phyloP scores from a whole-genome alignment of 2,888 invertebrate genomes.

The Biston stratarius region DNA sequence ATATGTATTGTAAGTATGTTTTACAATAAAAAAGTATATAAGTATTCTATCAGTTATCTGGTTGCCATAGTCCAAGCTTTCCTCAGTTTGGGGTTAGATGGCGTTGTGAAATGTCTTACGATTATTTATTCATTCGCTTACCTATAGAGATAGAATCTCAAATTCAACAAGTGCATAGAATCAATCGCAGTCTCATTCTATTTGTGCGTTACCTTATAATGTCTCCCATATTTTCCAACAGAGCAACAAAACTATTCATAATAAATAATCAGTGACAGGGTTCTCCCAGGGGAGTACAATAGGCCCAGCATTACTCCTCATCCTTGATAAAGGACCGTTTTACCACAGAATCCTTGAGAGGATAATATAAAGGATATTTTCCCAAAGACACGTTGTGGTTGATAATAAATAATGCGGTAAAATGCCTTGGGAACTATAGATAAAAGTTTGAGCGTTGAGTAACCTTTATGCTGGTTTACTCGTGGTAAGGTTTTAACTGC shows the following conservation, averaged over 20 bases:
- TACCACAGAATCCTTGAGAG: conserved; percentile 20
- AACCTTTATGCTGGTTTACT: not conserved
- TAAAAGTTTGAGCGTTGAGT: conserved; percentile 8
- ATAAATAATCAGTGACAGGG: conserved; percentile 33
- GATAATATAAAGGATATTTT: conserved; percentile 21
- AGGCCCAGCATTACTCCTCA: conserved; percentile 32
- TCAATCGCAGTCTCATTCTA: not conserved
- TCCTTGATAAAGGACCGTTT: conserved; percentile 21
- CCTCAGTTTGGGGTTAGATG: no score
- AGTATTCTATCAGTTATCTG: no score
- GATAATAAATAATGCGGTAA: conserved; percentile 19
- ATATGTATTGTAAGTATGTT: no score
- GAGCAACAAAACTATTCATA: conserved; percentile 28
- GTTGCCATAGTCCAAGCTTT: no score
- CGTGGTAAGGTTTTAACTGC: not conserved
- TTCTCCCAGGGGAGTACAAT: conserved; percentile 29
- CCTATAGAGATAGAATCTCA: no score
- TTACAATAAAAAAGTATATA: no score
- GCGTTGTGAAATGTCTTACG: no score
- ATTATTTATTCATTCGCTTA: no score
- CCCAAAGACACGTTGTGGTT: conserved; percentile 17
- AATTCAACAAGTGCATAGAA: no score
- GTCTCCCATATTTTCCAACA: conserved; percentile 2
- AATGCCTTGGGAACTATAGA: conserved; percentile 18
- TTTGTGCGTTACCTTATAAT: not conserved